Percentiles rank a stretch among this genome's conserved stretches.
phyloP scores from a whole-genome alignment of 2,888 invertebrate species.

The Pilophorus perplexus region DNA sequence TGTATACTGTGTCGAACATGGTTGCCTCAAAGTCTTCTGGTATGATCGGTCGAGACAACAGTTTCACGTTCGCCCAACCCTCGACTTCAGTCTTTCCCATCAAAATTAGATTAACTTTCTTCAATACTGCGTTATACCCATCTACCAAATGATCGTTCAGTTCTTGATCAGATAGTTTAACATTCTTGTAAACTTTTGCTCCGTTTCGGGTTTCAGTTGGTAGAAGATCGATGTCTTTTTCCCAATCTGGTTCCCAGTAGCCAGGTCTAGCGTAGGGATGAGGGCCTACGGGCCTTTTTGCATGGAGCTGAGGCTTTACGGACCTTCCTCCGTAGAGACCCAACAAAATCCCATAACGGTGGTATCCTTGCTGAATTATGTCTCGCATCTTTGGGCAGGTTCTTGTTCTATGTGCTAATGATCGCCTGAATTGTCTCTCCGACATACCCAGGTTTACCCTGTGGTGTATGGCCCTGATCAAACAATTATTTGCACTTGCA shows the following conservation, averaged over 20 bases:
- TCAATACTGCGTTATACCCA: not conserved
- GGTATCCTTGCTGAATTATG: slow-evolving; percentile 4
- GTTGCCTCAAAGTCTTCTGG: not conserved
- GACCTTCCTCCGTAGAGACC: not conserved
- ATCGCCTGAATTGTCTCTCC: not conserved
- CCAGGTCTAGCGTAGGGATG: not conserved
- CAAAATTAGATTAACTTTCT: not conserved
- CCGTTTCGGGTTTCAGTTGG: not conserved
- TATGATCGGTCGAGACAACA: not conserved
- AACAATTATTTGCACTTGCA: not conserved
- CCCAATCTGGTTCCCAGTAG: not conserved
- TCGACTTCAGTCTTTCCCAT: not conserved
- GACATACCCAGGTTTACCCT: not conserved
- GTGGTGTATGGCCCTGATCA: not conserved
- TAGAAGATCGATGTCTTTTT: no score
- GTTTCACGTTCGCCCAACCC: not conserved
- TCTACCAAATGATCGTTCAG: not conserved
- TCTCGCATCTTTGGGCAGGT: not conserved
- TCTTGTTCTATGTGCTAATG: not conserved
- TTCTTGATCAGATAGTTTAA: not conserved
- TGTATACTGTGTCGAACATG: not conserved
- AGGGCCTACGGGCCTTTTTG: not conserved
- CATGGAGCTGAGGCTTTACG: not conserved
- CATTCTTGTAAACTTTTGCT: not conserved
- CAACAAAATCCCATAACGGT: not conserved